Conservation (phyloP, 2,888 invertebrate species). For the Mellilla xanthometata region DNA sequence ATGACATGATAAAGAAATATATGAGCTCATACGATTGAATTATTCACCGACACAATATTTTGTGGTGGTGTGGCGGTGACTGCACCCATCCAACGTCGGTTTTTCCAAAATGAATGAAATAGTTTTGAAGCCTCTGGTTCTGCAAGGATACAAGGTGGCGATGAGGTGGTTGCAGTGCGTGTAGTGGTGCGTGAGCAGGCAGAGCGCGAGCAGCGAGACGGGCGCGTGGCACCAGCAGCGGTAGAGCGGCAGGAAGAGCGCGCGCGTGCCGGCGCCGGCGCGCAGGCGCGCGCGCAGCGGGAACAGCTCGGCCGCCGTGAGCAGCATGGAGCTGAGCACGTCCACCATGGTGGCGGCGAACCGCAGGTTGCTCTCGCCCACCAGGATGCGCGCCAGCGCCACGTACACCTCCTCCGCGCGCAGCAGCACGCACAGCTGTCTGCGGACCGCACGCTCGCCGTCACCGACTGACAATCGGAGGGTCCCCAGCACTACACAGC, state of each 20-base stretch:
- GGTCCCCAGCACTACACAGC: too few species aligned
- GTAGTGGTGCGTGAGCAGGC: conserved; percentile 97
- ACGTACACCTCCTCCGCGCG: conserved; percentile 97
- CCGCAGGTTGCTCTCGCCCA: conserved; percentile 88
- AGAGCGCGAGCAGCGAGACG: conserved; percentile 96
- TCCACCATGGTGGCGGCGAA: conserved; percentile 97
- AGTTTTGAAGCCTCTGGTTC: too few species aligned
- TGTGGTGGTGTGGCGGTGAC: too few species aligned
- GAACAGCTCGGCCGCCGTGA: conserved; percentile 97
- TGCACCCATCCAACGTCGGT: too few species aligned
- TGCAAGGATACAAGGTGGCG: conserved; percentile 92
- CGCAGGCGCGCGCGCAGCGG: conserved; percentile 92
- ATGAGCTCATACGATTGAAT: too few species aligned
- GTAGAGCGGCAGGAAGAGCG: conserved; percentile 94
- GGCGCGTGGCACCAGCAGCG: conserved; percentile 98
- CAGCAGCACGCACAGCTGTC: conserved; percentile 95
- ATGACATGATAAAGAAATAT: too few species aligned
- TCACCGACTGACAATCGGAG: too few species aligned
- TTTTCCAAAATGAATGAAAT: too few species aligned
- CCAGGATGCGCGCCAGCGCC: conserved; percentile 92
- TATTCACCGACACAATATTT: too few species aligned
- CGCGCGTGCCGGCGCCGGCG: conserved; percentile 83
- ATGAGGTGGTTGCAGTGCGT: conserved; percentile 95
- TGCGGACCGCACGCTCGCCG: conserved; percentile 47
- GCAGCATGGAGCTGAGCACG: conserved; percentile 94